Base-by-base conservation (phyloP, 2,797 vertebrate genomes). In the Monodelphis domestica region DNA sequence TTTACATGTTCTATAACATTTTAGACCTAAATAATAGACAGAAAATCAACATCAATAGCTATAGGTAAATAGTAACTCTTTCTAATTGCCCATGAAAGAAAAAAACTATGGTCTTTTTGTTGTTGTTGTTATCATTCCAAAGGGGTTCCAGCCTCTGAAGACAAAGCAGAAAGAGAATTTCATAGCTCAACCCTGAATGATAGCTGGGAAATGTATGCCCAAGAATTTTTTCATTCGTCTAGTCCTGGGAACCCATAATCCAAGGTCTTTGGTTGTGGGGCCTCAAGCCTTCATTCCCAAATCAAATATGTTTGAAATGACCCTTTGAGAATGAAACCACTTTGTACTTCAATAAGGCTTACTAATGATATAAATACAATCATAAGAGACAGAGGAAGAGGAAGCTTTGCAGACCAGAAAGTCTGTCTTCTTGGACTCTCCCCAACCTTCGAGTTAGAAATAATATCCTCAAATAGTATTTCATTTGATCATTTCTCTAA, bases 401-500 rank as follows among this genome's bases (percentile, higher is more conserved):
- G 90, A 94, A 89, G 53, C 5, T 45, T 84, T 55, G 33, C 26
- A 38, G 53, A 55, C 52, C 15, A 10, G 51, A 53, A 93, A 57
- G 2, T 53, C 54, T 95, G 52, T 93, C 59, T 95, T 51, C 45
- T 93, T n/a, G 10, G 15, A 53, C 26, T 57, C 53, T 70, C 84
- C 91, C 95, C 87, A 57, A 54, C 15, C 59, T 93, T 15, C 26
- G 54, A 94, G 24, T 91, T 90, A 84, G 54, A 95, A 94, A 93
- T 90, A 30, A 84, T 55, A 50, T 55, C 59, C 38, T 0, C 52
- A 53, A 91, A 94, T 88, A 88, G 51, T 30, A 54, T 59, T 52
- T 89, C 53, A 78, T 7, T 5, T 28, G 55, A 54, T 53, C 10
- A 17, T 94, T 92, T 54, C 14, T 91, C 26, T 55, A 54, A 59